These are phyloP conservation scores for Carduelis carduelis DNA, from an alignment of 2,797 vertebrate species.

Conservation along the genomic window DNA sequence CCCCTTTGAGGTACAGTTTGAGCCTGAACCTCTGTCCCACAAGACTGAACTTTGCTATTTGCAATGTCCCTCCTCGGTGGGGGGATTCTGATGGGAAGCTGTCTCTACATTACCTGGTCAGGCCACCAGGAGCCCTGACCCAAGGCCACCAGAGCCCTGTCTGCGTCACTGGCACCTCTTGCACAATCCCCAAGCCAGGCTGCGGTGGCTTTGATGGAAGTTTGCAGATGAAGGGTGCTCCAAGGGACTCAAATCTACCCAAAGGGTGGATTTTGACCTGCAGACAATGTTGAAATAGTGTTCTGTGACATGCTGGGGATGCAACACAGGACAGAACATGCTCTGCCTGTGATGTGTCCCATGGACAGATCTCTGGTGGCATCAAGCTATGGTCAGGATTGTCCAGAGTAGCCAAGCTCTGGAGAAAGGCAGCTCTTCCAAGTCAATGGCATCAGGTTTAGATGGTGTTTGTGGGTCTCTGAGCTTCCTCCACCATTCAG, in stretches of 20 bases:
- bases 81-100: background rate
- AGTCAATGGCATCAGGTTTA: background rate
- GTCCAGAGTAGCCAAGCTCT: background rate
- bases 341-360: background rate
- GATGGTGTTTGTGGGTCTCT: background rate
- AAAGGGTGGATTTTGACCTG: background rate
- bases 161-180: background rate
- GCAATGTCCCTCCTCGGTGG: accelerated
- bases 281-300: background rate
- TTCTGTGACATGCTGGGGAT: background rate
- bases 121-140: background rate
- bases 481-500: background rate
- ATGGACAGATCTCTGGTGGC: background rate
- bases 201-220: background rate
- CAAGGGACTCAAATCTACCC: background rate
- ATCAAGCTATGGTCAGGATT: background rate
- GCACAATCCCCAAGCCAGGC: background rate
- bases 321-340: background rate
- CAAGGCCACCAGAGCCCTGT: background rate
- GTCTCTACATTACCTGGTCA: background rate
- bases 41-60: background rate
- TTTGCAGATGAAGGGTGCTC: background rate
- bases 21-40: background rate
- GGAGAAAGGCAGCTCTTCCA: background rate
- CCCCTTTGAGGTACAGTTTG: background rate